phyloP scores from a whole-genome alignment of 2,113 vertebrate species.

The Podiceps cristatus region DNA sequence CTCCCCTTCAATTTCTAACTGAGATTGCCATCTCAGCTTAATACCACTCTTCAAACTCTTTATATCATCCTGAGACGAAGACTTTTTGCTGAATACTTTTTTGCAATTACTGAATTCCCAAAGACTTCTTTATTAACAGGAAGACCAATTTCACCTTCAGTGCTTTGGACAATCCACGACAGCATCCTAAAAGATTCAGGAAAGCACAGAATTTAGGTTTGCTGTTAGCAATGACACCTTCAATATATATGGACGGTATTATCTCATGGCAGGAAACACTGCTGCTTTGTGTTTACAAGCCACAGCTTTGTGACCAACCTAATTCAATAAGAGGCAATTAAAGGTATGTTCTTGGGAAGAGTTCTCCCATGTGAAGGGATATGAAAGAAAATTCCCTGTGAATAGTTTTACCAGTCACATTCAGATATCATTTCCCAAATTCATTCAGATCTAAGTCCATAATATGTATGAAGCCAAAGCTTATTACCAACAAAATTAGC shows the following conservation, averaged over 20 bases:
- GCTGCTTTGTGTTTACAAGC: not conserved
- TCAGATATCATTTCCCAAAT: not conserved
- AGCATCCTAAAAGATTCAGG: not conserved
- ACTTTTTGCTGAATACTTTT: not conserved
- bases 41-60: not conserved
- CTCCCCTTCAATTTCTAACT: not conserved
- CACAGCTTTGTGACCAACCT: not conserved
- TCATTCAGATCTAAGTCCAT: fast-evolving
- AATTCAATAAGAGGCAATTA: not conserved
- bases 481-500: not conserved
- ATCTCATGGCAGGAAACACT: not conserved
- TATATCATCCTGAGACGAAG: not conserved
- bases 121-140: not conserved
- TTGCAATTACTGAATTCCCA: not conserved
- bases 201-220: not conserved
- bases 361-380: not conserved
- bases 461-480: not conserved
- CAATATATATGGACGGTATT: not conserved
- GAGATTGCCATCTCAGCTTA: not conserved
- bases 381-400: not conserved
- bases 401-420: not conserved
- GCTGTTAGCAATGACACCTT: not conserved
- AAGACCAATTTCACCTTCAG: not conserved
- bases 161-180: not conserved
- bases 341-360: not conserved